Evolutionary conservation across 2,888 invertebrate species (phyloP), one percentile per base, ranked within the genome.

Genomic region (Drosophila merina): DNA sequence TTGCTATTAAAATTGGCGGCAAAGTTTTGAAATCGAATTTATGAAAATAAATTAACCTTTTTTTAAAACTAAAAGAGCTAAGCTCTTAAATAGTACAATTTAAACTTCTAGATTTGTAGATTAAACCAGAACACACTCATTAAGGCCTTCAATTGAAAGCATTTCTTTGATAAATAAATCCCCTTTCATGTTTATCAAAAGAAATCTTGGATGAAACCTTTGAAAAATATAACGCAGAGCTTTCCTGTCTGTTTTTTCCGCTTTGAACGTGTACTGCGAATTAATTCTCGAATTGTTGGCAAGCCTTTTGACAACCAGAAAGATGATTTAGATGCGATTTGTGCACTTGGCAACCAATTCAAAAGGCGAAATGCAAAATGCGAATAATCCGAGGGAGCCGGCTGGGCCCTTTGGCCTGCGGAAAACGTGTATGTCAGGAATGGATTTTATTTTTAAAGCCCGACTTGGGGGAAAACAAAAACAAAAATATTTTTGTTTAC

Each of bases 401-500:
- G 20, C 20, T 20, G 20, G 20, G 20, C 47, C 49, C 44, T 57
- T 48, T 67, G 47, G n/a, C 56, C 47, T n/a, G 51, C 69, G 68
- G 51, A 69, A 69, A 68, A 44, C 51, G 58, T 58, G 36, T 58
- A 9, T 42, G 44, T 36, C 42, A 36, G 33, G 28, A 26, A 28
- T 31, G 14, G 14, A 14, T 40, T 51, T 40, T 52, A 48, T 52
- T 48, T 47, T 58, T 52, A 30, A 30, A 49, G 36, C 2, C 57
- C 14, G 55, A 36, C 55, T 40, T 3, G 45, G 42, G 33, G 58
- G n/a, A 48, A 50, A 44, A 66, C 51, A 66, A 54, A 58, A 71
- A 80, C 69, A 83, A 83, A 72, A 81, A 81, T 85, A 82, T 85
- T 85, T 67, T 85, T 81, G 85, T 81, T 85, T 85, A 74, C 77